Conservation (phyloP, 2,797 vertebrate genomes). For the Alfaro cultratus region DNA sequence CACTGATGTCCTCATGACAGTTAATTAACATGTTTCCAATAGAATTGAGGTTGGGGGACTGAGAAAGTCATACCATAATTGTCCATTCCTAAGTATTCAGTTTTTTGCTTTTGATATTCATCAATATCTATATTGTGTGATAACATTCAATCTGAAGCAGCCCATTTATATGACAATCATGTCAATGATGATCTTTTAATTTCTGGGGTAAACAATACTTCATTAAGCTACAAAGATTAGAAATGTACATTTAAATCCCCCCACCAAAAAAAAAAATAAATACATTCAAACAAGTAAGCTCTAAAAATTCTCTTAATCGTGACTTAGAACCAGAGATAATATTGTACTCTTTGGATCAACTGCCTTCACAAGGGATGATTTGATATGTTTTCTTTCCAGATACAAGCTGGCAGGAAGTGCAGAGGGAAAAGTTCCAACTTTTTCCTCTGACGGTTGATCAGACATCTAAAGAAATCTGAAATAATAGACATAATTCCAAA, state of each 20-base stretch:
- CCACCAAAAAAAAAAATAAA: neutral
- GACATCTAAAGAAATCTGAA: neutral
- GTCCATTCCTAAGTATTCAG: neutral
- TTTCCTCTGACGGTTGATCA: neutral
- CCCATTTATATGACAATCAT: too few relatives aligned
- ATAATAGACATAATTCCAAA: neutral
- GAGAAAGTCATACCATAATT: neutral
- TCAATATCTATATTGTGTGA: too few relatives aligned
- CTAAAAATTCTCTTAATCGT: neutral
- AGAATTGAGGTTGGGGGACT: neutral
- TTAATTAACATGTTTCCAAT: too few relatives aligned
- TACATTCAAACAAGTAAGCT: too few relatives aligned
- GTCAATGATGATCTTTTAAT: too few relatives aligned
- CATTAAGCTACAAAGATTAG: neutral
- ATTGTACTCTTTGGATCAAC: neutral
- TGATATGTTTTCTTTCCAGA: neutral
- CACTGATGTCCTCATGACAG: too few relatives aligned
- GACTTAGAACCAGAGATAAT: neutral
- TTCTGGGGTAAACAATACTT: neutral
- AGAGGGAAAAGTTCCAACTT: neutral
- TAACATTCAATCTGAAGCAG: too few relatives aligned
- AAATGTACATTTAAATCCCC: neutral
- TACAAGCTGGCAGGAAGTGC: neutral
- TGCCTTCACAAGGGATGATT: neutral
- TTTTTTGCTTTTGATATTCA: too few relatives aligned